Base-by-base conservation (phyloP, 1,140 invertebrate genomes). In the Spodoptera litura region DNA sequence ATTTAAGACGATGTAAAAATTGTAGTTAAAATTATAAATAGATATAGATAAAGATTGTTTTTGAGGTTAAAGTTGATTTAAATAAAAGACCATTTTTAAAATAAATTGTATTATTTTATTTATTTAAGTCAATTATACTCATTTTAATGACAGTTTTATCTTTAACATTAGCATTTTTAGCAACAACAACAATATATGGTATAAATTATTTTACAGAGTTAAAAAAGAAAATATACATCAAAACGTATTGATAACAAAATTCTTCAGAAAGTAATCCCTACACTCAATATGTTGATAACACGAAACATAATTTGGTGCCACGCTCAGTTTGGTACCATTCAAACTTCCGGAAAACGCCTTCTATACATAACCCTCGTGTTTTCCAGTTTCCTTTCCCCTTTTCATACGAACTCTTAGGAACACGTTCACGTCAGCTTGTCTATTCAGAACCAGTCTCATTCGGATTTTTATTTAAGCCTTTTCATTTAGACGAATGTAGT, bases 31-130 rank as follows among this genome's bases (percentile, higher is more conserved):
- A 72, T 58, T 56, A 59, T 74, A 61, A 61, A 74, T 78, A 78
- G 64, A 44, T 13, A 73, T 79, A 78, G 59, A 70, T 75, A 72
- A 38, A 44, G 38, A 77, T 80, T 78, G 76, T 73, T 80, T 84
- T 83, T 84, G 64, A 85, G 78, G 89, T 81, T 83, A 71, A 87
- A 78, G 81, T 89, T 89, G 85, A 83, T 87, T 88, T 88, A 81
- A 91, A 88, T 90, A 88, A 90, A 90, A 81, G 64, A 85, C 74
- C 51, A 81, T 81, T 83, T 87, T 87, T 83, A 78, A 75, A 81
- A 52, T 2, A 3, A 58, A 10, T 80, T 79, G 72, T 71, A 77
- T 83, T 78, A 66, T 73, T 61, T 55, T 31, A 4, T 49, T 71
- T 2, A 4, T 27, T 38, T 20, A 20, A 20, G 20, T 20, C 20